phyloP scores from a whole-genome alignment of 1,140 invertebrate species.

The Zophobas atratus region DNA sequence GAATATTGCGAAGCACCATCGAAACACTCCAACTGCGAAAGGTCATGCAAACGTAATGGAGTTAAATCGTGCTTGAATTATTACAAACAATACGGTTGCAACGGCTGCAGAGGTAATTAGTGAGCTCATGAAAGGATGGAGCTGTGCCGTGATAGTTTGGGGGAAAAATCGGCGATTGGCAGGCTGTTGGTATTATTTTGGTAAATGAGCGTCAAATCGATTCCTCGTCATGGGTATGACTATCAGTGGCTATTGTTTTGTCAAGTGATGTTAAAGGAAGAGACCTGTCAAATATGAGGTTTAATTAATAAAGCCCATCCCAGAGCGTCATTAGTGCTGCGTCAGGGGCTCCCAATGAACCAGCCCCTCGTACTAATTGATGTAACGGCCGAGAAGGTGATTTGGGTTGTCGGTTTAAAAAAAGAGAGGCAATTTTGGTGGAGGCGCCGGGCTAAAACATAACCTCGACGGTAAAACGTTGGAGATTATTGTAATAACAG shows the following conservation, averaged over 20 bases:
- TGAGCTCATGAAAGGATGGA: too few species aligned
- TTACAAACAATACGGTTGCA: not conserved
- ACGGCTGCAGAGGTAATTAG: too few species aligned
- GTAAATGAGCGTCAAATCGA: not conserved
- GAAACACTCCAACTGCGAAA: not conserved
- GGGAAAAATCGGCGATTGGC: not conserved
- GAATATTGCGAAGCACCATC: too few species aligned
- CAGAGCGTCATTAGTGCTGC: constrained; percentile 13
- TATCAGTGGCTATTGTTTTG: constrained; percentile 18
- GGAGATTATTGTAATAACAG: too few species aligned
- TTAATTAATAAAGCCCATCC: constrained; percentile 30
- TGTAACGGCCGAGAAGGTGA: not conserved
- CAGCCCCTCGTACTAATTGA: constrained; percentile 1
- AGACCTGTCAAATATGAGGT: constrained; percentile 29
- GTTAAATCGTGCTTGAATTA: constrained; percentile 15
- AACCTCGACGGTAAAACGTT: too few species aligned
- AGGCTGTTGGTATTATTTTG: not conserved
- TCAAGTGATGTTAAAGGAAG: constrained; percentile 36
- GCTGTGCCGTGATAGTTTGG: not conserved
- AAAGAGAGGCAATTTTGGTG: too few species aligned
- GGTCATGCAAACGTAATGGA: constrained; percentile 17
- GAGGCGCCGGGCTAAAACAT: too few species aligned
- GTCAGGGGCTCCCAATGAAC: constrained; percentile 21
- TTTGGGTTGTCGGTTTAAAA: not conserved
- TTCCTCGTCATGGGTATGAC: constrained; percentile 11